Evolutionary conservation across 1,140 invertebrate genomes (phyloP).

Genomic region (Drosophila orena): DNA sequence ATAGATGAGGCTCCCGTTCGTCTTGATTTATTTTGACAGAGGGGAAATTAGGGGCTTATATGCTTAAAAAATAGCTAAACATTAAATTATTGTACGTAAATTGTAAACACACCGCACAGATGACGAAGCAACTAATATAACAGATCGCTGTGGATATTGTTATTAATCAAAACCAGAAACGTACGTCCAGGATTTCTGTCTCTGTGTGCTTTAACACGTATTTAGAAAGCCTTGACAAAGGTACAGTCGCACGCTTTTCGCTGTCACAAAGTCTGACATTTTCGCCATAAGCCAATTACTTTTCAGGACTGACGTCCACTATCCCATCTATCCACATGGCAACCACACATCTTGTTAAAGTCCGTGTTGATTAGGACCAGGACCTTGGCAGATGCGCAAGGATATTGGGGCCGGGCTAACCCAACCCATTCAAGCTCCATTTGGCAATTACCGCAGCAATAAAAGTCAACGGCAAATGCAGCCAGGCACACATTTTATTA

Average conservation of each 20-base stretch:
- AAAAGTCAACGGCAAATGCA: constrained; percentile 77
- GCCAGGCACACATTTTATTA: constrained; percentile 54
- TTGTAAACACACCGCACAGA: no score
- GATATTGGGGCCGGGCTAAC: background rate
- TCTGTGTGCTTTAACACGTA: background rate
- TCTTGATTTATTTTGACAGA: constrained; percentile 1
- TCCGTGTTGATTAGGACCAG: constrained; percentile 57
- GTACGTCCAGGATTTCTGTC: background rate
- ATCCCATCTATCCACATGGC: constrained; percentile 10
- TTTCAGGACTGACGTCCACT: constrained; percentile 39
- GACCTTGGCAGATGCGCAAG: constrained; percentile 4
- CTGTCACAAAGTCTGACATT: constrained; percentile 63
- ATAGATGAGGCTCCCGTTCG: constrained; percentile 65
- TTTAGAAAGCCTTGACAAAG: constrained; percentile 32
- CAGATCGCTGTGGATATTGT: no score
- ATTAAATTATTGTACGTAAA: no score
- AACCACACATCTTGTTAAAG: constrained; percentile 53
- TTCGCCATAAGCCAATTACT: constrained; percentile 78
- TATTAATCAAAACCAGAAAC: no score
- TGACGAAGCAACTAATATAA: no score
- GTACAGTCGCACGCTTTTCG: constrained; percentile 49
- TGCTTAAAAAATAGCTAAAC: background rate
- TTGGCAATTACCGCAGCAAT: constrained; percentile 83
- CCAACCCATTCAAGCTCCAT: constrained; percentile 74
- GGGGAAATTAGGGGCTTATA: constrained; percentile 12